Base-by-base conservation (phyloP, 2,888 invertebrate genomes). In the Xanthia icteritia region DNA sequence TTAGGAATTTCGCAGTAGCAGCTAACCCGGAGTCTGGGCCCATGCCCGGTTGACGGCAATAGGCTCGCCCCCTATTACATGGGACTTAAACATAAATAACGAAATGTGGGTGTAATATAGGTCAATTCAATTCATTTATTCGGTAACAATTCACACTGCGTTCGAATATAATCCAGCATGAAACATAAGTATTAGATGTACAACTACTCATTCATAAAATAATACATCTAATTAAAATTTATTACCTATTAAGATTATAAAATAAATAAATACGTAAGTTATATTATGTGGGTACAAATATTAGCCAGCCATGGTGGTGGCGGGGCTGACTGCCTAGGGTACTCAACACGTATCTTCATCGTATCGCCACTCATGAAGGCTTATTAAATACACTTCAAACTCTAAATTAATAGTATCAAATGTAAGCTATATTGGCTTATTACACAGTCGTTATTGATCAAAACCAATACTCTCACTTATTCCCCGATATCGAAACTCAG, bases 401-500 rank as follows among this genome's bases (percentile, higher is more conserved):
- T 2, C 17, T 13, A 27, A 27, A 45, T 27, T 6, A 66, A 45
- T 27, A 13, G 2, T 20, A 66, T 27, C 3, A 48, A 39, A 8
- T 31, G 5, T 4, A 6, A 23, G 5, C 3, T 45, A n/a, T 39
- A 36, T 20, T 39, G 20, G n/a, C 31, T 42, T 31, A 23, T n/a
- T 67, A 39, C 31, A 56, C 8, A 11, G 42, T 31, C 51, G 15
- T 72, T 61, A 42, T 51, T 58, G 36, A n/a, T 70, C 20, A 39
- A 27, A 70, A 27, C 31, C 20, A 61, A 51, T 42, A n/a, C 8
- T 39, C 13, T 27, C 1, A 48, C 39, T 54, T 27, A 60, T 61
- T 71, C 2, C 3, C 13, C n/a, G n/a, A 60, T 78, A 78, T 60
- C 51, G 17, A 20, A 23, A 58, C 45, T 31, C 42, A 27, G 45